Conservation (phyloP, 2,888 invertebrate species). For the Acanthopleura granulata region DNA sequence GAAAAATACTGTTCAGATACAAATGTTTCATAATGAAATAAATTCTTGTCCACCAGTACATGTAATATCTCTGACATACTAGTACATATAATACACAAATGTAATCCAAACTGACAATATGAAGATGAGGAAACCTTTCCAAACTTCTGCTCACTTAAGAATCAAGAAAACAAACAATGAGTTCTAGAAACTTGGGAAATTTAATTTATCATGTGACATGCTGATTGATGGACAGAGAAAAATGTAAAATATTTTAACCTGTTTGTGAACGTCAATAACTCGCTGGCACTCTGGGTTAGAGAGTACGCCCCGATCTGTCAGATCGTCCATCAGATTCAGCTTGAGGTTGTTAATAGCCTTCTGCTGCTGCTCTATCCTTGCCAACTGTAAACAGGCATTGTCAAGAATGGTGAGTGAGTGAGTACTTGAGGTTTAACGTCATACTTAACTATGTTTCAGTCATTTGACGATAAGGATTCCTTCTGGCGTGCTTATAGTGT, state of each 20-base stretch:
- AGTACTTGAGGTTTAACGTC: no score
- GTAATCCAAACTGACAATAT: neutral
- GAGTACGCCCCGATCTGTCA: conserved; percentile 61
- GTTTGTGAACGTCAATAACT: conserved; percentile 59
- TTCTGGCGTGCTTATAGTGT: no score
- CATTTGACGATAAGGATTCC: no score
- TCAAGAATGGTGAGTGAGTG: no score
- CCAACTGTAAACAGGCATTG: conserved; percentile 45
- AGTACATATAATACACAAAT: no score
- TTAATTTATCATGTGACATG: neutral
- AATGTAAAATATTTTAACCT: conserved; percentile 39
- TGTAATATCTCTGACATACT: no score
- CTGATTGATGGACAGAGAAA: neutral
- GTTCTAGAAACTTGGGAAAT: neutral
- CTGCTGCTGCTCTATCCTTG: conserved; percentile 67
- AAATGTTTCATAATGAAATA: no score
- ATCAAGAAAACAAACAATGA: neutral
- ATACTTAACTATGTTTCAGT: no score
- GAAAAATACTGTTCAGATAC: neutral
- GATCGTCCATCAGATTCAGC: conserved; percentile 65
- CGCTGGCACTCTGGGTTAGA: conserved; percentile 60
- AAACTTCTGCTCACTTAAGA: neutral
- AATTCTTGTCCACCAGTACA: no score
- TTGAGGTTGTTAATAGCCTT: conserved; percentile 65
- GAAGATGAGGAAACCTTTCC: neutral